A percentile compares a stretch with the other conserved stretches of the same genome.
phyloP scores from a whole-genome alignment of 2,113 vertebrate species.

The Bambusicola thoracicus region DNA sequence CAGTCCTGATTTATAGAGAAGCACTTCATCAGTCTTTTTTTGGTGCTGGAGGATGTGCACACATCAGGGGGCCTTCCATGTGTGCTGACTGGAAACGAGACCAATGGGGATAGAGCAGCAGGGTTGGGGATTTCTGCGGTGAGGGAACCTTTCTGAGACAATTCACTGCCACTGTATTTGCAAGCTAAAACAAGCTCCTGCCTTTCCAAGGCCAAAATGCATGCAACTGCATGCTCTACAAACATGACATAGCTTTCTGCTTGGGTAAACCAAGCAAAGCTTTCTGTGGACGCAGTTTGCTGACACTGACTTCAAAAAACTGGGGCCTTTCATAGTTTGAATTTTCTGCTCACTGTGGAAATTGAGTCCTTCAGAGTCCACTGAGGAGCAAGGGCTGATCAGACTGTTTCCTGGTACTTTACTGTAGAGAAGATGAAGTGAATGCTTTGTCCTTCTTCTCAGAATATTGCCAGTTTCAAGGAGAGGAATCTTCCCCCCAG shows the following conservation, averaged over 20 bases:
- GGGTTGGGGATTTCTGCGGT: background rate
- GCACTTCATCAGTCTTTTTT: background rate
- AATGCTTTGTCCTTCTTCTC: slow-evolving; percentile 8
- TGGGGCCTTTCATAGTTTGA: background rate
- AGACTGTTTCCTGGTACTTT: background rate
- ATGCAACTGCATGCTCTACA: background rate
- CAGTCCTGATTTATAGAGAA: background rate
- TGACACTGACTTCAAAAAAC: background rate
- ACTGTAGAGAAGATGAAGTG: background rate
- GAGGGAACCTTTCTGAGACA: background rate
- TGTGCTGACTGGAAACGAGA: background rate
- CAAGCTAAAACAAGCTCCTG: background rate
- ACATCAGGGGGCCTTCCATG: background rate
- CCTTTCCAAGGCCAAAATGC: background rate
- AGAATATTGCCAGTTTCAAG: background rate
- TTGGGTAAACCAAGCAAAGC: background rate
- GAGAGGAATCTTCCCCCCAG: background rate
- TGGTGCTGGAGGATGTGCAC: background rate
- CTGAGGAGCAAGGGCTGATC: slow-evolving; percentile 3
- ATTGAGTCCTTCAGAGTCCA: background rate
- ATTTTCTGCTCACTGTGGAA: background rate
- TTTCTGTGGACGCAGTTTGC: background rate
- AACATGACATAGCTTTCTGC: background rate
- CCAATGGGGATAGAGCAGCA: background rate
- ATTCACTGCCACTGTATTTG: background rate